Base-by-base conservation (phyloP, 2,888 invertebrate species). In the Heteromyza rotundicornis region DNA sequence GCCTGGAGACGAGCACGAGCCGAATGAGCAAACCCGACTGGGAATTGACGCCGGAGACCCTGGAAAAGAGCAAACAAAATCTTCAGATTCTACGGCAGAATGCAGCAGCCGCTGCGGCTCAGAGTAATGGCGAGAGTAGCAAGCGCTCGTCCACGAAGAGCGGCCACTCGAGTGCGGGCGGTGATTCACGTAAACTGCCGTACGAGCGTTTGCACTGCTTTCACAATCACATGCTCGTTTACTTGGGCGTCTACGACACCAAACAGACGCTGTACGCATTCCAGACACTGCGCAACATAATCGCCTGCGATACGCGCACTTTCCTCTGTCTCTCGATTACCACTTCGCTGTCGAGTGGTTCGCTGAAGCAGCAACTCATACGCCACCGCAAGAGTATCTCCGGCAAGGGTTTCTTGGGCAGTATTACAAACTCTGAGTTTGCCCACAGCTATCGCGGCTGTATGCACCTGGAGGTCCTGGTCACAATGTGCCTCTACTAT, bases 211-310 rank as follows among this genome's bases (percentile, higher is more conserved):
- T 72, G 2, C 76, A 81, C 53, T 85, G 92, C 36, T 88, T 92
- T 62, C 94, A 95, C 78, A 91, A 92, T 20, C 94, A 95, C 77
- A 87, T 95, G 84, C 86, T 95, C 47, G 84, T 95, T 2, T 95
- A 95, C 77, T 88, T 89, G 70, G 90, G 90, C 66, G 88, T 91
- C 17, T 92, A 91, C 73, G 94, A 94, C 79, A 89, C 90, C 0
- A 86, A 88, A 61, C 87, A 90, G 71, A 89, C 82, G 0, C 83
- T 92, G 0, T 93, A 93, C 76, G 90, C 91, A 7, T 84, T 94
- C 66, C 87, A 89, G 63, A 90, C 90, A 0, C 80, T 94, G n/a
- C 87, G 89, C 64, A 90, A 89, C 71, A 89, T 92, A 66, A 85
- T 94, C 49, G 87, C 89, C 40, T 80, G 82, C 19, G 91, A 91